Evolutionary conservation across 1,140 invertebrate genomes (phyloP), one percentile per base, ranked within the genome.

Genomic region (Heliothis virescens): DNA sequence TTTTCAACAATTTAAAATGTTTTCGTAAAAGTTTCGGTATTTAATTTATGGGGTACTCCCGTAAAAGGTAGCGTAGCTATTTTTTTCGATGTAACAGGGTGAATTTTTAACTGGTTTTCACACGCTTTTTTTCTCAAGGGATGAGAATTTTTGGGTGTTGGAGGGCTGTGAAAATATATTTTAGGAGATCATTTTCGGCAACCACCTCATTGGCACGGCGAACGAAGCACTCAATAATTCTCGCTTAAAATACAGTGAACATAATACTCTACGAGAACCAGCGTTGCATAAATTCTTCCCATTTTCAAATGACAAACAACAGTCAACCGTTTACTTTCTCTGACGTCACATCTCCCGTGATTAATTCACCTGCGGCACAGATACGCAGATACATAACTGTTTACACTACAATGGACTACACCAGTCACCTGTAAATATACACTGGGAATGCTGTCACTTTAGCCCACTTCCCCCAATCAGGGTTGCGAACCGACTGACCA

Each of bases 1-100:
- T 57, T 74, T 80, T 65, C 16, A 59, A 55, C 72, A 67, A 59
- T 55, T 67, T 67, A 81, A 81, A 69, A 78, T 69, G 76, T 78
- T 69, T 78, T 75, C 18, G 59, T 52, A 34, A 75, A 57, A 75
- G 59, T 29, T 74, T 47, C 41, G 72, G 55, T 74, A 48, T 74
- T 74, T 74, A 74, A 74, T 74, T 74, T 74, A 74, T 74, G 55
- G 34, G 55, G 62, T 16, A 60, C 55, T 60, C 57, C 55, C 16
- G 16, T 74, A 34, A 16, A 60, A 60, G n/a, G 26, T 34, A 29
- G 34, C 26, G 52, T 41, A 41, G 21, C 15, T 34, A 41, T 63
- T 29, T 60, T 73, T 74, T 34, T 55, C 15, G 15, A 21, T 26
- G 18, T 53, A 15, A 21, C 10, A 52, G 16, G 21, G n/a, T 57